phyloP scores from a whole-genome alignment of 2,113 vertebrate species.

The Pelmatolapia mariae region DNA sequence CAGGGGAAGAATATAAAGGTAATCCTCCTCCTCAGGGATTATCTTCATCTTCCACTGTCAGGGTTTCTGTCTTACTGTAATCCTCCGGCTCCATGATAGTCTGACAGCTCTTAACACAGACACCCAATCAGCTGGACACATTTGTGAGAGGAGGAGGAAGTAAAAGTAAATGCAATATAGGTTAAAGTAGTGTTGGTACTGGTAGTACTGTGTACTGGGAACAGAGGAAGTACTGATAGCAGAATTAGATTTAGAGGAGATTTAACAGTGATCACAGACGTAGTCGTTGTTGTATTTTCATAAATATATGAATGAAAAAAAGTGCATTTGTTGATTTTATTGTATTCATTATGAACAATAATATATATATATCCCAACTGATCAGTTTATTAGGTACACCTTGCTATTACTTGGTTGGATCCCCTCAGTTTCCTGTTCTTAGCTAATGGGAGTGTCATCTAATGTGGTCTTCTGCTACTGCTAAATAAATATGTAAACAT shows the following conservation, averaged over 20 bases:
- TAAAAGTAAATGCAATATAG: neutral
- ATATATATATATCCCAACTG: neutral
- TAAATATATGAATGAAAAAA: neutral
- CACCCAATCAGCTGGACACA: neutral
- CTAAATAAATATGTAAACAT: neutral
- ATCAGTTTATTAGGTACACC: neutral
- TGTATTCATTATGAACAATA: neutral
- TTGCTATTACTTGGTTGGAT: neutral
- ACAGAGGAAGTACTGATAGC: neutral
- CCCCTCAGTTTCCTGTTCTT: neutral
- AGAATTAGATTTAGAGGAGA: neutral
- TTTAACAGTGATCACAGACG: neutral
- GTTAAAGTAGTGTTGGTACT: neutral
- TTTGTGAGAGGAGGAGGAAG: neutral
- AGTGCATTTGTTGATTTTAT: neutral
- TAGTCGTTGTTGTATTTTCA: neutral
- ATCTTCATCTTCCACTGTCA: constrained; percentile 26
- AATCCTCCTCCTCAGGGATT: constrained; percentile 43
- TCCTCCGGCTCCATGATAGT: constrained; percentile 6
- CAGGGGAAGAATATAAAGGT: neutral
- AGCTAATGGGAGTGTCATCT: neutral
- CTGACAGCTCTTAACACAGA: neutral
- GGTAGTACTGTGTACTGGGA: neutral
- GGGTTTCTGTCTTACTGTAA: constrained; percentile 1
- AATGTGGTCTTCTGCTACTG: neutral